phyloP scores from a whole-genome alignment of 2,797 vertebrate species.

The Eidolon dupreanum region DNA sequence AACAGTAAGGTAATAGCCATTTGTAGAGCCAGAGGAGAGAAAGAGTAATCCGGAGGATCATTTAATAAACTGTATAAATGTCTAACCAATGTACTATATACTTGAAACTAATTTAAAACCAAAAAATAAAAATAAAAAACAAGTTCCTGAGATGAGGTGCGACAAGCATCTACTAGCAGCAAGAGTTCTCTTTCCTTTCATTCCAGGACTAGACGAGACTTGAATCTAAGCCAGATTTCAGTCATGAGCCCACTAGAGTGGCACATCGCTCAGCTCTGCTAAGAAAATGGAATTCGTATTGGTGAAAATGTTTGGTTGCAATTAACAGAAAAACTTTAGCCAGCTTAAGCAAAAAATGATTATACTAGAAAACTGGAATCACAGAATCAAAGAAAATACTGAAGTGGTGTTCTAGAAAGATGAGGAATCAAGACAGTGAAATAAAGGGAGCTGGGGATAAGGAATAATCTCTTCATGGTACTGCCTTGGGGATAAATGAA shows the following conservation, averaged over 20 bases:
- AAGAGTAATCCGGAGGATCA: too few species aligned
- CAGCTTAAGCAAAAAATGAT: not conserved
- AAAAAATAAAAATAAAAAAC: not conserved
- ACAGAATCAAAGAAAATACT: constrained; percentile 4
- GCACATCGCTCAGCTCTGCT: not conserved
- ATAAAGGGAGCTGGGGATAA: not conserved
- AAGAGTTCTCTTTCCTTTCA: not conserved
- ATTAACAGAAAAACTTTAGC: constrained; percentile 33
- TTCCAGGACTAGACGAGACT: not conserved
- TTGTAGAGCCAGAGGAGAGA: too few species aligned
- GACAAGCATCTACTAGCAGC: not conserved
- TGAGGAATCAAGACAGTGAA: not conserved
- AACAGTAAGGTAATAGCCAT: too few species aligned
- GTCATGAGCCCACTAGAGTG: not conserved
- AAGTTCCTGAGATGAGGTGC: not conserved
- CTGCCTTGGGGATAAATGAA: not conserved
- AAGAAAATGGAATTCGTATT: not conserved
- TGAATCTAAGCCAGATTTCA: constrained; percentile 16
- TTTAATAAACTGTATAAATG: too few species aligned
- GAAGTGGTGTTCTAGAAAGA: not conserved
- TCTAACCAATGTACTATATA: too few species aligned
- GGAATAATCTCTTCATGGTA: not conserved
- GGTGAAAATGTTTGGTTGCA: not conserved
- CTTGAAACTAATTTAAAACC: too few species aligned
- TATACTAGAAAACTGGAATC: not conserved